Base-by-base conservation (phyloP, 2,888 invertebrate species). In the Conomelus anceps region DNA sequence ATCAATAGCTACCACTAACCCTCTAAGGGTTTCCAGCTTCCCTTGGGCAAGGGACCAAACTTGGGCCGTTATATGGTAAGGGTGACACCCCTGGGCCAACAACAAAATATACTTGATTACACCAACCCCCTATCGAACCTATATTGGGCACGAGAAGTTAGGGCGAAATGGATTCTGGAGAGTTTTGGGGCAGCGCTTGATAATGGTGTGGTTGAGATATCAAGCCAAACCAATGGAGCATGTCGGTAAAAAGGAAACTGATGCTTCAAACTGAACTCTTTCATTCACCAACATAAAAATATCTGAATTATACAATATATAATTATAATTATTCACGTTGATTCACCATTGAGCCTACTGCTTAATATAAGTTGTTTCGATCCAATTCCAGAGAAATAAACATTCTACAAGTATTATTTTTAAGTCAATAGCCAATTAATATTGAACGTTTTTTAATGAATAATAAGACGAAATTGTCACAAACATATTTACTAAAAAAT, bases 211-310 rank as follows among this genome's bases (percentile, higher is more conserved):
- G 23, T 85, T 63, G 41, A 63, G 88, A 88, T 20, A 90, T 89
- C 90, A 90, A 91, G 91, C 91, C 91, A 91, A 91, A 91, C 91
- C 90, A 91, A 91, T 20, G n/a, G 11, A 84, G 7, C 22, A 84
- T 6, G 13, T 7, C 6, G 86, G 24, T 9, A 86, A 22, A 86
- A n/a, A 85, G 22, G 22, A 11, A 3, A 22, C 13, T 23, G 13
- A 22, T 7, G 85, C 34, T 34, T 34, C 13, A 13, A 3, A 34
- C 3, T 17, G 13, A 13, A 17, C 34, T 34, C 7, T 13, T 17
- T 34, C 34, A 34, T 13, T 17, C 9, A 34, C 13, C n/a, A n/a
- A n/a, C n/a, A n/a, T n/a, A n/a, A n/a, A n/a, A n/a, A n/a, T n/a
- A n/a, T n/a, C n/a, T n/a, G n/a, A n/a, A n/a, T n/a, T n/a, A 13